Conservation (phyloP, 1,140 invertebrate species). For the Oncopodura yosiiana region DNA sequence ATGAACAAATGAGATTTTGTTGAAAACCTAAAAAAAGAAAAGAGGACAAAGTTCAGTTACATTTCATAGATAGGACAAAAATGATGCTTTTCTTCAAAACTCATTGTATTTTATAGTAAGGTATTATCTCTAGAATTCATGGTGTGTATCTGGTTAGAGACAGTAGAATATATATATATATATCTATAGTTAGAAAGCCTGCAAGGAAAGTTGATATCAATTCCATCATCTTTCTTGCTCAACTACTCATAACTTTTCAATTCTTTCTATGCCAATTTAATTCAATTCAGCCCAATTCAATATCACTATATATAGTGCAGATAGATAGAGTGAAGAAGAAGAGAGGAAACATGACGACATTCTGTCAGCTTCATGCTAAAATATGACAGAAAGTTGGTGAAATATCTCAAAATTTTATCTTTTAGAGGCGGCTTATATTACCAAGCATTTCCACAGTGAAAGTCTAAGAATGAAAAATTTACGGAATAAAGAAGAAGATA, state of each 20-base stretch:
- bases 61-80: too few relatives aligned
- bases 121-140: too few relatives aligned
- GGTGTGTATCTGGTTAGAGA: too few relatives aligned
- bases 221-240: conserved; percentile 15
- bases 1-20: too few relatives aligned
- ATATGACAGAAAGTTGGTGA: conserved; percentile 7
- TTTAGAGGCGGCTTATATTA: not conserved
- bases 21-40: too few relatives aligned
- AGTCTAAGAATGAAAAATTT: not conserved
- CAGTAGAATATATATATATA: too few relatives aligned
- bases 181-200: too few relatives aligned
- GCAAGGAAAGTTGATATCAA: conserved; percentile 10
- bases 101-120: too few relatives aligned
- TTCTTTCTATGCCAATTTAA: conserved; percentile 19
- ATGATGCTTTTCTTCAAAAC: too few relatives aligned
- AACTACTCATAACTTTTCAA: conserved; percentile 15
- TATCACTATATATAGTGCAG: conserved; percentile 7
- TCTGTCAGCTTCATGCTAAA: conserved; percentile 5
- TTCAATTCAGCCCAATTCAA: conserved; percentile 16
- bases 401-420: too few relatives aligned
- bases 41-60: too few relatives aligned
- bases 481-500: not conserved
- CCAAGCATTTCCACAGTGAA: not conserved
- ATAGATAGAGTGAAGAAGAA: too few relatives aligned
- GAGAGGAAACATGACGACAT: conserved; percentile 11